Percentiles rank a stretch among this genome's conserved stretches.
These are phyloP conservation scores for Rhyzopertha dominica DNA, from an alignment of 1,140 invertebrate species.

Conservation along the genomic window DNA sequence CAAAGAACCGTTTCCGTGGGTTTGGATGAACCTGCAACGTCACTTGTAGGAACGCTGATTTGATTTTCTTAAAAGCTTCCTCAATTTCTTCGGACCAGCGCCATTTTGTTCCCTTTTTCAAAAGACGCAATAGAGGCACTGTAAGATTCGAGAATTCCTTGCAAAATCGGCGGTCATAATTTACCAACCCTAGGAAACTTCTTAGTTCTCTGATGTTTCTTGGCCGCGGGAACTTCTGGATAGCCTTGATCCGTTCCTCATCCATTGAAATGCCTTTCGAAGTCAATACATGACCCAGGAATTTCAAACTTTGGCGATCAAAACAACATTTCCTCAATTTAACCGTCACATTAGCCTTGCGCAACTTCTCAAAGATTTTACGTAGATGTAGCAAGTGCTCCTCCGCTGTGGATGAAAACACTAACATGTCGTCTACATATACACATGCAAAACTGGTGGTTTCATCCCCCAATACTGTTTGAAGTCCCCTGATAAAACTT, in stretches of 20 bases:
- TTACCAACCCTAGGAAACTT: conserved; percentile 8
- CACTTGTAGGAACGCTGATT: conserved; percentile 4
- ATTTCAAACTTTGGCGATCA: conserved; percentile 36
- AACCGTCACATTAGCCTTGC: not conserved
- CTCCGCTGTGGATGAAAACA: conserved; percentile 1
- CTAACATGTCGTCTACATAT: conserved; percentile 11
- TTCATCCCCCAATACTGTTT: conserved; percentile 4
- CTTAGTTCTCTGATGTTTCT: conserved; percentile 8
- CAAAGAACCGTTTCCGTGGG: not conserved
- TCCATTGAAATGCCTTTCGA: not conserved
- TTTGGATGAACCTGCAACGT: not conserved
- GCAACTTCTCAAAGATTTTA: conserved; percentile 9
- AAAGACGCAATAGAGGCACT: conserved; percentile 1
- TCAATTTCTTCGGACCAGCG: not conserved
- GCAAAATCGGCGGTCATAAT: conserved; percentile 9
- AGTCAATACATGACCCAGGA: conserved; percentile 1
- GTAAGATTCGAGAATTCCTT: conserved; percentile 6
- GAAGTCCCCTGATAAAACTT: conserved; percentile 4
- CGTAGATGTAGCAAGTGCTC: conserved; percentile 2
- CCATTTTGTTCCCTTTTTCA: conserved; percentile 9
- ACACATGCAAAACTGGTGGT: not conserved
- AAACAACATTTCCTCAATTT: no score
- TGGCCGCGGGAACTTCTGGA: conserved; percentile 2
- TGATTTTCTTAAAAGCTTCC: conserved; percentile 7
- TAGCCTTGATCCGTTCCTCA: not conserved